Conservation (phyloP, 1,140 invertebrate species). For the Cherax quadricarinatus region DNA sequence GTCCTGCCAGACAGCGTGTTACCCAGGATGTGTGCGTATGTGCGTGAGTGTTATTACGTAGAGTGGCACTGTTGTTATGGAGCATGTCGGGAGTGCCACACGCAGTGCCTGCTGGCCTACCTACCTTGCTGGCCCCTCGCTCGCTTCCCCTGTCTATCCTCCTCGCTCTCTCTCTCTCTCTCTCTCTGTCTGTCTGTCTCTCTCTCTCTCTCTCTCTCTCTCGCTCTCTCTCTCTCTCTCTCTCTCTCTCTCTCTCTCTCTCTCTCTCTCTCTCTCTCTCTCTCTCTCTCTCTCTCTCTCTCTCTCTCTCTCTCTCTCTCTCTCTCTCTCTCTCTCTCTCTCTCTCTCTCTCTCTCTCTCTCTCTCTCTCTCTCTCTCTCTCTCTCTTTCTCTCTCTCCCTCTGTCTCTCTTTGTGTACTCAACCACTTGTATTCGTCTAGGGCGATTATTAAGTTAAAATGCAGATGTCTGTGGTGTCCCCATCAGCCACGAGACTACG, state of each 20-base stretch:
- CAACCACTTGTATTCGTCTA: too few relatives aligned
- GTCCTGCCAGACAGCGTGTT: neutral
- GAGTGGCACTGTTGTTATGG: too few relatives aligned
- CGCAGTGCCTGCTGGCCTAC: neutral
- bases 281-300: conserved; percentile 17
- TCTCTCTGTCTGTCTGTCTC: conserved; percentile 8
- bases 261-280: conserved; percentile 9
- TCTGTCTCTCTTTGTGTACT: neutral
- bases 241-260: conserved; percentile 1
- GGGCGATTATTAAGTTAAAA: too few relatives aligned
- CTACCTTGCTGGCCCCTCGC: neutral
- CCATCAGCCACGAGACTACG: too few relatives aligned
- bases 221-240: neutral
- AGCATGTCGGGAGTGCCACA: neutral
- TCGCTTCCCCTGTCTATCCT: neutral
- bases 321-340: conserved; percentile 39
- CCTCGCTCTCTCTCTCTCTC: conserved; percentile 24
- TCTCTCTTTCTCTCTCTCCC: neutral
- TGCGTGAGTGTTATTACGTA: neutral
- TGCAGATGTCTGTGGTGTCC: too few relatives aligned
- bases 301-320: conserved; percentile 20
- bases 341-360: conserved; percentile 25
- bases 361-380: conserved; percentile 8
- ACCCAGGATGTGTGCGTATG: neutral
- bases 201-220: neutral